Evolutionary conservation across 2,888 invertebrate species (phyloP), one percentile per base, ranked within the genome.

Genomic region (Drosophila robusta): DNA sequence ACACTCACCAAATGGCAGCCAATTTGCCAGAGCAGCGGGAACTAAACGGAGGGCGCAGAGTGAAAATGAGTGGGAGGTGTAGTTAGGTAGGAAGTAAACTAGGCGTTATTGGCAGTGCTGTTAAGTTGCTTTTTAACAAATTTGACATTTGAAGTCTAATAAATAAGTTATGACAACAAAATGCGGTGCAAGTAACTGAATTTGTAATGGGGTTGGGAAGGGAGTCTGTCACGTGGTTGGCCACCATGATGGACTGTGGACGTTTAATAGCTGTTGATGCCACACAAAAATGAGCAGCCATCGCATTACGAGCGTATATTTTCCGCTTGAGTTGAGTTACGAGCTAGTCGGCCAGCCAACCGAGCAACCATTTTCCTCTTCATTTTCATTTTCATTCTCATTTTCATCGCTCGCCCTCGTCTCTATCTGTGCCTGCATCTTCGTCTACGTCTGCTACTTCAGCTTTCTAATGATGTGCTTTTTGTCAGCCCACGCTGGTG

Each of bases 91-190:
- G 6, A n/a, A 24, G 16, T 16, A 34, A 54, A 32, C 39, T 39
- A 46, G 46, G 42, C 41, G 26, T 29, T 29, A 29, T 29, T 29
- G 29, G 29, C 29, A 24, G 54, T 18, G 55, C 50, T 51, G 64
- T 69, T 54, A 69, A 61, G 71, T 80, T 70, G 76, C 73, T 83
- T 73, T 80, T 63, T 63, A 78, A 66, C 80, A 65, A 74, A 75
- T 82, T 83, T 84, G 87, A 87, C 87, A 82, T 87, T 84, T 83
- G 78, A 82, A 70, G 78, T 82, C 72, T 58, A 75, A 80, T 82
- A 87, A 87, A 87, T 87, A 82, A 83, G 69, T 87, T 87, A 84
- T 87, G 72, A 83, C 69, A 73, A 70, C 75, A 62, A 71, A 80
- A 63, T 85, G 63, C 54, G 78, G 70, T 29, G 29, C 67, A 61